Evolutionary conservation across 92 coral and sea anemone species (phyloP).

Genomic region (Meandrina meandrites): DNA sequence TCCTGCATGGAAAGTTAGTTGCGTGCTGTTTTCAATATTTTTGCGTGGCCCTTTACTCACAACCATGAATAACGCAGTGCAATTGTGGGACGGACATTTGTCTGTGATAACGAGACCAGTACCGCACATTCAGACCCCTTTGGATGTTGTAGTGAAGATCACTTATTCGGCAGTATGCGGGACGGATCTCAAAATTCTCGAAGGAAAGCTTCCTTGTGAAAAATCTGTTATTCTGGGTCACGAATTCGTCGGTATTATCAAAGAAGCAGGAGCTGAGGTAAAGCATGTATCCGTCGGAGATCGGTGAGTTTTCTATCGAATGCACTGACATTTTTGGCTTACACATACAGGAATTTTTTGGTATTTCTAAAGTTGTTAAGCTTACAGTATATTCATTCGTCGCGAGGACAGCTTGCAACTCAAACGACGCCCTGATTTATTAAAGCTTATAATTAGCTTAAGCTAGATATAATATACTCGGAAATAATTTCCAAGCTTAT

Average conservation of each 20-base stretch:
- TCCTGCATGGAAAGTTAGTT: not conserved
- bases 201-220: slow-evolving; percentile 84
- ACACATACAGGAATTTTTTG: too few species aligned
- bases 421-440: slow-evolving; percentile 1
- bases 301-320: slow-evolving; percentile 64
- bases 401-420: not conserved
- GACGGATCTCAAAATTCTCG: slow-evolving; percentile 87
- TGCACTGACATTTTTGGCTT: not conserved
- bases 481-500: not conserved
- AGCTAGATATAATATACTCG: not conserved
- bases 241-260: slow-evolving; percentile 92
- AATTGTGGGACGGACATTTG: slow-evolving; percentile 76
- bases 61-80: slow-evolving; percentile 73
- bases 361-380: too few species aligned
- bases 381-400: too few species aligned
- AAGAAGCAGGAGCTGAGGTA: slow-evolving; percentile 89
- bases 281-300: slow-evolving; percentile 94
- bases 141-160: slow-evolving; percentile 89
- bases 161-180: slow-evolving; percentile 92
- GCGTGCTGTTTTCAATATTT: not conserved
- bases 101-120: slow-evolving; percentile 94
- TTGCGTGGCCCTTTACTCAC: not conserved
- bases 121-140: slow-evolving; percentile 79
- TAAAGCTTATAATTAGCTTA: not conserved
- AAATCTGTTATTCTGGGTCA: slow-evolving; percentile 94